These are phyloP conservation scores for Fukomys damarensis DNA, from an alignment of 2,113 vertebrate species.

Conservation along the genomic window DNA sequence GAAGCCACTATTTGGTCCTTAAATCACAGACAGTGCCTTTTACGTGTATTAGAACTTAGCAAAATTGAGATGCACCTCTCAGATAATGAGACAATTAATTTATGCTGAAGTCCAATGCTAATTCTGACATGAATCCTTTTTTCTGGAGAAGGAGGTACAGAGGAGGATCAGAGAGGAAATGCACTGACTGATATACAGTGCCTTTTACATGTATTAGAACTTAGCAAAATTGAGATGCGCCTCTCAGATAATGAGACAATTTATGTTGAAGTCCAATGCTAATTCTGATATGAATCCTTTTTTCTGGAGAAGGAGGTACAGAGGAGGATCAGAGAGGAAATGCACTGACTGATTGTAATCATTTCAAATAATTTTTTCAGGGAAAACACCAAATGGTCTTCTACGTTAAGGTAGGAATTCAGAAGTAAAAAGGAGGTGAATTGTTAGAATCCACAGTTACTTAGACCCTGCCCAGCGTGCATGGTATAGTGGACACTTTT, in stretches of 20 bases:
- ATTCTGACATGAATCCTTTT: not conserved
- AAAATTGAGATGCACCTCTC: not conserved
- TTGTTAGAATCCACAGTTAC: not conserved
- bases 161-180: too few species aligned
- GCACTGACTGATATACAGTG: too few species aligned
- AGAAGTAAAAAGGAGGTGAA: not conserved
- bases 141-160: not conserved
- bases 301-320: not conserved
- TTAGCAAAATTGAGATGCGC: not conserved
- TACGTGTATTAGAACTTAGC: not conserved
- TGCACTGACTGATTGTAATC: too few species aligned
- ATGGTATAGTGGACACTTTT: not conserved
- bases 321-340: too few species aligned
- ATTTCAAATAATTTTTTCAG: too few species aligned
- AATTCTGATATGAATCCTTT: not conserved
- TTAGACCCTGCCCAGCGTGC: not conserved
- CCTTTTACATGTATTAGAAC: not conserved
- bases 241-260: not conserved
- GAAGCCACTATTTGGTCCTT: not conserved
- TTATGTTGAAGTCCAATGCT: not conserved
- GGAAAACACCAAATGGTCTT: too few species aligned
- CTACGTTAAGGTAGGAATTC: not conserved
- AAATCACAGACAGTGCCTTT: not conserved
- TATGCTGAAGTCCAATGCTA: not conserved
- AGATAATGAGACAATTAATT: not conserved